Conservation (phyloP, 2,113 vertebrate genomes). For the Acanthochromis polyacanthus region DNA sequence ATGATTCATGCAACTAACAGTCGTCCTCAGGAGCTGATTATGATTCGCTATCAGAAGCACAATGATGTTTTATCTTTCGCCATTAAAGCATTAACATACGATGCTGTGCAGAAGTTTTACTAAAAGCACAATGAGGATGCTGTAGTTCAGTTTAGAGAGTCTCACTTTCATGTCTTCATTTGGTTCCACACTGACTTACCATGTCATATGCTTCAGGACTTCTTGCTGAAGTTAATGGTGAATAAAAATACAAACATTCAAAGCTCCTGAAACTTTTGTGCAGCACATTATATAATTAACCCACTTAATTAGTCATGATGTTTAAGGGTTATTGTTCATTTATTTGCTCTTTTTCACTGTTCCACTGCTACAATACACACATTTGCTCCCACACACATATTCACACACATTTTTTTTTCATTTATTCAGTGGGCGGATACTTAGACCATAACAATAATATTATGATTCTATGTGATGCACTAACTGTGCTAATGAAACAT, state of each 20-base stretch:
- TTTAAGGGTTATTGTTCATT: conserved; percentile 45
- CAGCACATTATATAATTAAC: conserved; percentile 39
- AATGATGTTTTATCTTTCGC: conserved; percentile 50
- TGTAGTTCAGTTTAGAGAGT: background rate
- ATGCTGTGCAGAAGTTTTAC: conserved; percentile 6
- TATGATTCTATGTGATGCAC: conserved; percentile 42
- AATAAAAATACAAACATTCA: background rate
- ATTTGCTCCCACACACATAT: background rate
- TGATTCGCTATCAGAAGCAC: conserved; percentile 49
- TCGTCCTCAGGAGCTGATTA: conserved; percentile 57
- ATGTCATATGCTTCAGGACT: background rate
- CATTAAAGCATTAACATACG: conserved; percentile 57
- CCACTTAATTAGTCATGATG: conserved; percentile 35
- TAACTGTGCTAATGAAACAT: conserved; percentile 66
- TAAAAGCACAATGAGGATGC: conserved; percentile 8
- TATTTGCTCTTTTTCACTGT: conserved; percentile 31
- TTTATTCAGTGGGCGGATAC: conserved; percentile 48
- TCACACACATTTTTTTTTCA: background rate
- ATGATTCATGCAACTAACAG: conserved; percentile 53
- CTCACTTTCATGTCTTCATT: conserved; percentile 4
- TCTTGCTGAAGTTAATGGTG: background rate
- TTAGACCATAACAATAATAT: conserved; percentile 43
- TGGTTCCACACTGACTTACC: conserved; percentile 16
- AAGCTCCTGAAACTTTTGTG: background rate
- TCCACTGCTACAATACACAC: background rate